Conservation (phyloP, 2,113 vertebrate species). For the Sminthopsis crassicaudata region DNA sequence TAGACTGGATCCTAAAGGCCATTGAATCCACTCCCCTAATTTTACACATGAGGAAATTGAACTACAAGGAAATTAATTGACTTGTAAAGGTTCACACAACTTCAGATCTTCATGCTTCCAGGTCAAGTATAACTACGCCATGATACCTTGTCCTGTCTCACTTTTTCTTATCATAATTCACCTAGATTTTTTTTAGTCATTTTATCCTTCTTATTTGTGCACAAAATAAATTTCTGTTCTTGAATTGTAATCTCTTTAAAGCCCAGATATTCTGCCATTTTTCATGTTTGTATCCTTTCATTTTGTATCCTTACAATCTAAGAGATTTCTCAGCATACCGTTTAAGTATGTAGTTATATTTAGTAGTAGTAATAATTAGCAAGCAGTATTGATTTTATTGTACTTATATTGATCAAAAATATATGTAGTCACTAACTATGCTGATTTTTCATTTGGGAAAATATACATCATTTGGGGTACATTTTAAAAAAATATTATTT, state of each 20-base stretch:
- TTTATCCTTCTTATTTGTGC: background rate
- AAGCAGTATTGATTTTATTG: background rate
- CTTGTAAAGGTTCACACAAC: background rate
- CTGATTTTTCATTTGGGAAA: background rate
- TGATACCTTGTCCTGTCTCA: background rate
- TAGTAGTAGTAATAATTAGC: background rate
- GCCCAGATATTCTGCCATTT: background rate
- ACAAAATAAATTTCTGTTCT: background rate
- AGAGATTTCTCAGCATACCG: background rate
- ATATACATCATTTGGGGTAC: background rate
- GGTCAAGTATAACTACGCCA: background rate
- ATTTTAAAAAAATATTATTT: conserved; percentile 6
- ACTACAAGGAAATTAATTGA: background rate
- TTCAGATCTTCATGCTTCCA: background rate
- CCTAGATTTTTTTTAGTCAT: background rate
- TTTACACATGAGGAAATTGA: background rate
- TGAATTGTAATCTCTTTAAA: background rate
- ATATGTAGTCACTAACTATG: background rate
- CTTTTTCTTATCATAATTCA: background rate
- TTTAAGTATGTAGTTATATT: background rate
- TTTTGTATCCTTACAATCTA: background rate
- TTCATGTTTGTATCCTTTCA: background rate
- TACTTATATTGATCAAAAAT: background rate
- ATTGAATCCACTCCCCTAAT: background rate
- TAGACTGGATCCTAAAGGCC: background rate